Conservation (phyloP, 1,140 invertebrate genomes). For the Drosophila aff. region DNA sequence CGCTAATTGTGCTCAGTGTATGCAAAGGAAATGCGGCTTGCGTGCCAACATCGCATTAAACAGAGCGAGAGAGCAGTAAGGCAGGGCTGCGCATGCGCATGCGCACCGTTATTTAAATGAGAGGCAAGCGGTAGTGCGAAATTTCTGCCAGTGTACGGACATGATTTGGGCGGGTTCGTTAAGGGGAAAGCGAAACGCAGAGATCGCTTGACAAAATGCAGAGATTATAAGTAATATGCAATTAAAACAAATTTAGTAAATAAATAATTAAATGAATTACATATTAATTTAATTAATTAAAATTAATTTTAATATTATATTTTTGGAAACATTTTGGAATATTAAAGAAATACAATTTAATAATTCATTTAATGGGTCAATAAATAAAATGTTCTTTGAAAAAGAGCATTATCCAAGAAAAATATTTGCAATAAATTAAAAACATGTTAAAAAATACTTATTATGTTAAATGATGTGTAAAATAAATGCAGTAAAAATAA, state of each 20-base stretch:
- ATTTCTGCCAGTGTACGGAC: conserved; percentile 30
- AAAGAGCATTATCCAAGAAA: no score
- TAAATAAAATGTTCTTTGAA: no score
- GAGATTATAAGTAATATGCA: conserved; percentile 1
- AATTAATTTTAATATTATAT: background rate
- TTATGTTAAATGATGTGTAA: no score
- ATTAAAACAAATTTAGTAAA: background rate
- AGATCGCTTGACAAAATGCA: conserved; percentile 36
- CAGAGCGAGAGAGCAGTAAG: conserved; percentile 47
- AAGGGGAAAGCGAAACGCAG: background rate
- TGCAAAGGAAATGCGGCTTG: conserved; percentile 63
- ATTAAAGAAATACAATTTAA: no score
- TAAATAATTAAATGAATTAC: background rate
- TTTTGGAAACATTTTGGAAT: background rate
- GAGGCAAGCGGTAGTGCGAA: conserved; percentile 4
- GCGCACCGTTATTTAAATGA: conserved; percentile 70
- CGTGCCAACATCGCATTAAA: conserved; percentile 68
- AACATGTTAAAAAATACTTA: no score
- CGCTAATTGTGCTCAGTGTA: conserved; percentile 71
- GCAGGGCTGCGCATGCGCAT: conserved; percentile 8
- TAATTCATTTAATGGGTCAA: no score
- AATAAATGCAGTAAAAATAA: no score
- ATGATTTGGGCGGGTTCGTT: conserved; percentile 62
- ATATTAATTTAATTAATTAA: background rate
- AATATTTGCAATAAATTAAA: no score